Evolutionary conservation across 2,888 invertebrate species (phyloP).

Genomic region (Drosophila paranaensis): DNA sequence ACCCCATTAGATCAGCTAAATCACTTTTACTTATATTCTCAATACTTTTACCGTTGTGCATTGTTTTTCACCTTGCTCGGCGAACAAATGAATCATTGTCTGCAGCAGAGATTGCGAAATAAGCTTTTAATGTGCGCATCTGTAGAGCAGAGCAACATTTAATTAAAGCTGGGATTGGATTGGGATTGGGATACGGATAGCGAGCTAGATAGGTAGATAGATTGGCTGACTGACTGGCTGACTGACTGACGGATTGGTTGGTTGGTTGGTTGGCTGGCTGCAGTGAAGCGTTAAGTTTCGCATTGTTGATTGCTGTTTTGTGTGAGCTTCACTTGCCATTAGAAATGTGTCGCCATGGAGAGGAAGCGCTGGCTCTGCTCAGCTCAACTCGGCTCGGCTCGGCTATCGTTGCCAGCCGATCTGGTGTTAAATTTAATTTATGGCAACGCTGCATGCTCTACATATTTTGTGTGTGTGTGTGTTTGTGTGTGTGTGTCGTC

Average conservation of each 20-base stretch:
- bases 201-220: conserved; percentile 33
- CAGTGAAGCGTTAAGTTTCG: conserved; percentile 73
- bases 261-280: conserved; percentile 18
- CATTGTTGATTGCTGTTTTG: conserved; percentile 59
- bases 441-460: conserved; percentile 79
- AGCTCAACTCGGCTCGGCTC: conserved; percentile 11
- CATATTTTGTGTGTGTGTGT: conserved; percentile 61
- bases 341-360: conserved; percentile 60
- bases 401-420: conserved; percentile 68
- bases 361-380: conserved; percentile 28
- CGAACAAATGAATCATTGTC: conserved; percentile 21
- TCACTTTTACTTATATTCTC: conserved; percentile 3
- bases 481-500: conserved; percentile 12
- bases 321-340: conserved; percentile 74
- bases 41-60: conserved; percentile 4
- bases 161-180: conserved; percentile 39
- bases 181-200: conserved; percentile 23
- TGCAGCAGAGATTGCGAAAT: conserved; percentile 20
- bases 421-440: conserved; percentile 81
- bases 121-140: conserved; percentile 24
- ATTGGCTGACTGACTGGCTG: conserved; percentile 5
- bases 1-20: not conserved
- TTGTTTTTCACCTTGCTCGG: conserved; percentile 13
- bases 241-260: conserved; percentile 14
- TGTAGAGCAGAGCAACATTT: conserved; percentile 24